Percentiles rank a stretch among this genome's conserved stretches.
phyloP scores from a whole-genome alignment of 2,888 invertebrate species.

The Oligia latruncula region DNA sequence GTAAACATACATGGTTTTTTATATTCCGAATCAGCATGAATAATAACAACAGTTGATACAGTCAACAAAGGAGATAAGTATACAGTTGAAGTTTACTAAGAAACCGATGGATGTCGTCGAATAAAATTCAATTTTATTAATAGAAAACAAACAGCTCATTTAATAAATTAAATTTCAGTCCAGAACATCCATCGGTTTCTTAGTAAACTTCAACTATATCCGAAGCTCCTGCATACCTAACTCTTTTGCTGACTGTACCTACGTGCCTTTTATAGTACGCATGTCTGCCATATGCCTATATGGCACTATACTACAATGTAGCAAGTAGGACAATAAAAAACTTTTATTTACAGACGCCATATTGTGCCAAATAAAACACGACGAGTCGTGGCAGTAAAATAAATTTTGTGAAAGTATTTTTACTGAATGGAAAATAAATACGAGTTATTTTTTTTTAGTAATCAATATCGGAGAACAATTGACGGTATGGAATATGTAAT shows the following conservation, averaged over 20 bases:
- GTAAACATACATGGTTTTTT: slow-evolving; percentile 1
- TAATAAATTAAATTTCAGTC: too few species aligned
- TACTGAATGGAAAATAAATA: slow-evolving; percentile 46
- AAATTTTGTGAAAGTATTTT: slow-evolving; percentile 59
- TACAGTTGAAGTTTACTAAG: too few species aligned
- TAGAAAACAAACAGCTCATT: too few species aligned
- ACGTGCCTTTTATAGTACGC: slow-evolving; percentile 29
- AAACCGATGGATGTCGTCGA: too few species aligned
- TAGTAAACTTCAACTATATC: too few species aligned
- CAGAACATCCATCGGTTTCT: too few species aligned
- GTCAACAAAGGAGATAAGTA: too few species aligned
- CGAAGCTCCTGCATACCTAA: too few species aligned
- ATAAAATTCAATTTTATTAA: too few species aligned
- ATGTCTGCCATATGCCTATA: slow-evolving; percentile 5
- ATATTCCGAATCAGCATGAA: slow-evolving; percentile 13
- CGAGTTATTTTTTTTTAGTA: slow-evolving; percentile 22
- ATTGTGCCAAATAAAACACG: slow-evolving; percentile 62
- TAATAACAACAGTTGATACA: slow-evolving; percentile 5
- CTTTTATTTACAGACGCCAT: slow-evolving; percentile 60
- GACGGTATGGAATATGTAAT: not conserved
- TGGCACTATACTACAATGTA: slow-evolving; percentile 31
- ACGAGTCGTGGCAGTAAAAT: slow-evolving; percentile 55
- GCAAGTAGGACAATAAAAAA: slow-evolving; percentile 55
- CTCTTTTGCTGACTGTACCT: not conserved
- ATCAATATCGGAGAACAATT: slow-evolving; percentile 18